Percentiles rank a stretch among this genome's conserved stretches.
These are phyloP conservation scores for Symphodus melops DNA, from an alignment of 2,113 vertebrate genomes.

Conservation along the genomic window DNA sequence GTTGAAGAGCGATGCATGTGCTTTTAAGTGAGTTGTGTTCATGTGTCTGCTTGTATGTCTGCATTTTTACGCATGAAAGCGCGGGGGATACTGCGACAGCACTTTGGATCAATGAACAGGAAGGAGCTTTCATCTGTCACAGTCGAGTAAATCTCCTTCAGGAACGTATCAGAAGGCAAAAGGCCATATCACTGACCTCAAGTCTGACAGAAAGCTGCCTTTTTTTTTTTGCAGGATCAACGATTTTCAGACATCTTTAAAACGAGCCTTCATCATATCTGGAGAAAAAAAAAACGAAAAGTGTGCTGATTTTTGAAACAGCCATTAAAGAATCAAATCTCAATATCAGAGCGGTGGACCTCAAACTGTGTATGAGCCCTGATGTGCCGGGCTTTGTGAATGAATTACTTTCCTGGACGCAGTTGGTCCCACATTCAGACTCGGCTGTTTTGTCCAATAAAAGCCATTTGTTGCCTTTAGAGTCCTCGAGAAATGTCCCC, in stretches of 20 bases:
- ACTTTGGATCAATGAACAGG: constrained; percentile 71
- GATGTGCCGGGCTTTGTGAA: constrained; percentile 8
- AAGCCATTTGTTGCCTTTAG: neutral
- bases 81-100: constrained; percentile 2
- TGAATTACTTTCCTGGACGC: constrained; percentile 4
- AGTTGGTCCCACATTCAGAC: neutral
- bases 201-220: constrained; percentile 3
- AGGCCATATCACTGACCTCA: constrained; percentile 17
- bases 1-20: neutral
- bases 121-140: constrained; percentile 60
- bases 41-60: neutral
- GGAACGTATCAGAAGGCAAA: constrained; percentile 18
- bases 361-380: neutral
- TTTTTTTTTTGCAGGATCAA: neutral
- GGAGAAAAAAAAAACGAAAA: neutral
- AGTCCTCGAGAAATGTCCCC: constrained; percentile 20
- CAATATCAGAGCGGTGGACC: neutral
- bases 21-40: neutral
- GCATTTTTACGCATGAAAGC: constrained; percentile 1
- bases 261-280: constrained; percentile 1
- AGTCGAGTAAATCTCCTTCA: constrained; percentile 33
- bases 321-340: neutral
- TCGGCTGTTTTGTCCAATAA: constrained; percentile 24
- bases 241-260: neutral
- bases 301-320: too few relatives aligned